These are phyloP conservation scores for Meandrina meandrites DNA, from an alignment of 92 coral and sea anemone species.

Conservation along the genomic window DNA sequence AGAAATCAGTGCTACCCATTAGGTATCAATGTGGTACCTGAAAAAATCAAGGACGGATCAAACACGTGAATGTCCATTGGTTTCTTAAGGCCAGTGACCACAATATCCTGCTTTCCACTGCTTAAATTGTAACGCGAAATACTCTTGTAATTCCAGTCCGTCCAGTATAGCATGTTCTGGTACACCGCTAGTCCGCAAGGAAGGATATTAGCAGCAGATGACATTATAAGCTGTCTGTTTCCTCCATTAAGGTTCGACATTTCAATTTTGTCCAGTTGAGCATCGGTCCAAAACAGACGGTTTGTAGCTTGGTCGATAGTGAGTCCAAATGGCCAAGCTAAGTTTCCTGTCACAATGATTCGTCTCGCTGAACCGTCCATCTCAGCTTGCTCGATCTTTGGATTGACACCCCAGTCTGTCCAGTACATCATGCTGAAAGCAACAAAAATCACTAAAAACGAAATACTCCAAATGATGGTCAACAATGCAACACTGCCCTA, in stretches of 20 bases:
- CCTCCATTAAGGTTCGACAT: slow-evolving; percentile 29
- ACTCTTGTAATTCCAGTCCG: slow-evolving; percentile 24
- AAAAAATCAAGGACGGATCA: neutral
- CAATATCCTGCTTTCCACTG: neutral
- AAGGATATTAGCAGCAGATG: slow-evolving; percentile 11
- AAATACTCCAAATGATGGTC: neutral
- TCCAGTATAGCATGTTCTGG: slow-evolving; percentile 36
- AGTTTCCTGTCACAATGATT: slow-evolving; percentile 37
- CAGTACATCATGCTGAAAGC: slow-evolving; percentile 48
- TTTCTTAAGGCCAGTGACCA: neutral
- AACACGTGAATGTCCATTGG: slow-evolving; percentile 21
- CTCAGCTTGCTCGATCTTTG: slow-evolving; percentile 51
- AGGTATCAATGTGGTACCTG: neutral
- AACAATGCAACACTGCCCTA: too few relatives aligned
- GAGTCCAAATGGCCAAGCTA: slow-evolving; percentile 41
- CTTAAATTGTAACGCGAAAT: slow-evolving; percentile 6
- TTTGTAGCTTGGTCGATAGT: slow-evolving; percentile 29
- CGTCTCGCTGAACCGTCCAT: slow-evolving; percentile 59
- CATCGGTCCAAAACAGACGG: slow-evolving; percentile 55
- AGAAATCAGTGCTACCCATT: too few relatives aligned
- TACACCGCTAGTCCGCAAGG: slow-evolving; percentile 44
- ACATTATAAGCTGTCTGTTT: slow-evolving; percentile 1
- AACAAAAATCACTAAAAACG: too few relatives aligned
- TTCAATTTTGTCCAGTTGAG: slow-evolving; percentile 55
- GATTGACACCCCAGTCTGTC: neutral